phyloP scores from a whole-genome alignment of 2,113 vertebrate species.

The Morone saxatilis region DNA sequence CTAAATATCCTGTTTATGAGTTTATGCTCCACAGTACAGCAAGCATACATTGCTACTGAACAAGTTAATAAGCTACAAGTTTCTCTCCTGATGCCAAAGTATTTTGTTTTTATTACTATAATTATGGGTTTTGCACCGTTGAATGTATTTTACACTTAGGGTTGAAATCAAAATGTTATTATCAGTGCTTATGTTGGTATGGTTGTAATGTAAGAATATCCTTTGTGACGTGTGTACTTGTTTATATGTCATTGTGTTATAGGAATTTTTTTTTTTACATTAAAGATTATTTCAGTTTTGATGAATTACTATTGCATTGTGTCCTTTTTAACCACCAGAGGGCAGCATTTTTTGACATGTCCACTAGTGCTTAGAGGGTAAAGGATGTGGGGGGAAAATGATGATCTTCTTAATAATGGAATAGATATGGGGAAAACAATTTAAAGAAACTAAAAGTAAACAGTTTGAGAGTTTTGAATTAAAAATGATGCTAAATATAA shows the following conservation, averaged over 20 bases:
- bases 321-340: slow-evolving; percentile 46
- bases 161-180: slow-evolving; percentile 21
- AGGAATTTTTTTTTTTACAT: slow-evolving; percentile 23
- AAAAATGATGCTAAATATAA: neutral
- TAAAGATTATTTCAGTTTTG: slow-evolving; percentile 34
- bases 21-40: slow-evolving; percentile 3
- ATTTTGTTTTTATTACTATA: slow-evolving; percentile 15
- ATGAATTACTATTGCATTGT: neutral
- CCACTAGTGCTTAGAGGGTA: neutral
- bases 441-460: neutral
- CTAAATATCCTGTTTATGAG: neutral
- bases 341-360: slow-evolving; percentile 56
- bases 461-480: neutral
- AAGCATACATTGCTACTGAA: slow-evolving; percentile 10
- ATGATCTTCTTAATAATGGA: neutral
- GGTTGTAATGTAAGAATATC: neutral
- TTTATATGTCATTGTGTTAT: slow-evolving; percentile 4
- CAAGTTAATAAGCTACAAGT: slow-evolving; percentile 56
- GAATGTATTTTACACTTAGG: slow-evolving; percentile 54
- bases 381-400: neutral
- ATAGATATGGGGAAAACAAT: neutral
- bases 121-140: slow-evolving; percentile 31
- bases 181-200: neutral
- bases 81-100: slow-evolving; percentile 68
- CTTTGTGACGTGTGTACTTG: slow-evolving; percentile 20